phyloP scores from a whole-genome alignment of 2,888 invertebrate species.

The Drosophila rubida region DNA sequence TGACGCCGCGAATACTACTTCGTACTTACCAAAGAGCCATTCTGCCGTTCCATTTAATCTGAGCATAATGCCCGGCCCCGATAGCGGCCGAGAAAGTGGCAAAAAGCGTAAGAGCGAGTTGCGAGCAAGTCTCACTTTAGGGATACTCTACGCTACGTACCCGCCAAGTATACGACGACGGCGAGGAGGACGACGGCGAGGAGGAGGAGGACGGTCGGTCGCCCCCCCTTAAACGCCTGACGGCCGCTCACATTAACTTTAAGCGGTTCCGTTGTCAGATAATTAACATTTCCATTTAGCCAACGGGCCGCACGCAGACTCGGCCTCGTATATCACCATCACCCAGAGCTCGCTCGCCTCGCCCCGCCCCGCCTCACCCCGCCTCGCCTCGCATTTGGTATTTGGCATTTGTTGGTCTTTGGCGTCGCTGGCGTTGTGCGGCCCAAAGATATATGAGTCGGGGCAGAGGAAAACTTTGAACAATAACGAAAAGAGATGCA shows the following conservation, averaged over 20 bases:
- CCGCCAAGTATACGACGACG: too few relatives aligned
- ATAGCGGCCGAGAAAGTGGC: constrained; percentile 7
- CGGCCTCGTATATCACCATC: constrained; percentile 48
- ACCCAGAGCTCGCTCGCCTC: too few relatives aligned
- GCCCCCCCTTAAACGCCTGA: constrained; percentile 47
- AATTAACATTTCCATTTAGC: constrained; percentile 76
- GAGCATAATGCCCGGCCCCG: constrained; percentile 27
- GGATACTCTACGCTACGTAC: too few relatives aligned
- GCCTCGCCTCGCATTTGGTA: too few relatives aligned
- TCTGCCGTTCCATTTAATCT: constrained; percentile 32
- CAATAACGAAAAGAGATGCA: constrained; percentile 19
- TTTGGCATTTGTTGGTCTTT: too few relatives aligned
- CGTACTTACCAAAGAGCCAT: background rate
- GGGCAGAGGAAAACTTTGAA: constrained; percentile 9
- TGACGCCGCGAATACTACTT: constrained; percentile 22
- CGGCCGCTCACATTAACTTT: constrained; percentile 43
- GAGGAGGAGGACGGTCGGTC: too few relatives aligned
- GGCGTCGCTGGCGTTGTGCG: too few relatives aligned
- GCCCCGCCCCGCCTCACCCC: too few relatives aligned
- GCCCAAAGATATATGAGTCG: constrained; percentile 32
- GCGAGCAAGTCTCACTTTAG: too few relatives aligned
- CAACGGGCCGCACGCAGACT: constrained; percentile 12
- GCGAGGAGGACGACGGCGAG: too few relatives aligned
- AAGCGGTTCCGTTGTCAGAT: constrained; percentile 72
- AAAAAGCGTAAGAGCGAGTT: background rate